Evolutionary conservation across 2,797 vertebrate species (phyloP), one percentile per base, ranked within the genome.

Genomic region (Sardinella longiceps): DNA sequence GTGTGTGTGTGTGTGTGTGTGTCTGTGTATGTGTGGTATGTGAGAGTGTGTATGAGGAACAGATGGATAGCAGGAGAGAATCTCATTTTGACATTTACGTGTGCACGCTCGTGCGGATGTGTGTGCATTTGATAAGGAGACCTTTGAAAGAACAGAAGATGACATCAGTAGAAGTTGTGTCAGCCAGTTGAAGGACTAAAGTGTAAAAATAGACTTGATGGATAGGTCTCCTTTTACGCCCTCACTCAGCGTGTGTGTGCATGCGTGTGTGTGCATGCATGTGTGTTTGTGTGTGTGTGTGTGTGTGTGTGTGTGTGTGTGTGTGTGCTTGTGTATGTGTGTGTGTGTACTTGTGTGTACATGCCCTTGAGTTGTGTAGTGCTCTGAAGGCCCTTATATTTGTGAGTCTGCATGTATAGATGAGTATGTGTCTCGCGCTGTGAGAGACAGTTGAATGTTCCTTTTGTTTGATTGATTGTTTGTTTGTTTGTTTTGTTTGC

Each of bases 141-240:
- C 48, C 70, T 56, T 9, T 56, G 48, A 74, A 53, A 43, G 39
- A 66, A 37, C 80, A 81, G 51, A 39, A n/a, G 51, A 60, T 56
- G 81, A 83, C 77, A 77, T 87, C 82, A 39, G 66, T 60, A 23
- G 81, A 80, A 51, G 37, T 70, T 80, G 53, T 77, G 58, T 63
- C 80, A 82, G 82, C 84, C 58, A 53, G 63, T 87, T 86, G 84
- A 88, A 89, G 87, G 88, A 86, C 89, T 88, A 60, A 50, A 48
- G 82, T 84, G 84, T 90, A 90, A 88, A 89, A 87, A 89, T 90
- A 90, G 89, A 89, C 87, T 86, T 89, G 89, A 90, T 84, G 84
- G 86, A 90, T 90, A 84, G 87, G 82, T 86, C 83, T 87, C 82
- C 88, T 81, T 77, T 77, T 33, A 77, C 70, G 70, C 11, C 50